Percentiles rank a stretch among this genome's conserved stretches.
Conservation (phyloP, 2,113 vertebrate genomes). For the Strigops habroptila region DNA sequence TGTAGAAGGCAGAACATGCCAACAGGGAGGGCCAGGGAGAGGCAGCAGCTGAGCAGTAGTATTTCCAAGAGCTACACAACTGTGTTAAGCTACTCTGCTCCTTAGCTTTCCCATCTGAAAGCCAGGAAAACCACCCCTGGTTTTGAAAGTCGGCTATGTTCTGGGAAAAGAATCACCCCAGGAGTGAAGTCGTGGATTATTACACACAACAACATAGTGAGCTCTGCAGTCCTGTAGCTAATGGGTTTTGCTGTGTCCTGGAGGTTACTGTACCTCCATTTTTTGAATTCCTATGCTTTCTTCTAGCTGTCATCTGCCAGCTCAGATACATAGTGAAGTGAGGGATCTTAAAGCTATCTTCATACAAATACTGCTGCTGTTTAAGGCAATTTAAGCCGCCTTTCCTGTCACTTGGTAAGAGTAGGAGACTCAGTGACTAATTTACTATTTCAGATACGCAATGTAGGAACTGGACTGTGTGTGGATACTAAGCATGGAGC, state of each 20-base stretch:
- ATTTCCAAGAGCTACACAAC: neutral
- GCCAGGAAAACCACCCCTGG: neutral
- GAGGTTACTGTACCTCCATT: neutral
- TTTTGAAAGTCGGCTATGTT: neutral
- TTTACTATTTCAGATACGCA: constrained; percentile 80
- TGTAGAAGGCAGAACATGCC: neutral
- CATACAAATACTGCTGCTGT: neutral
- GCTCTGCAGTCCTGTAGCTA: neutral
- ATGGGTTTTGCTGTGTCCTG: neutral
- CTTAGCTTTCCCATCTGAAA: neutral
- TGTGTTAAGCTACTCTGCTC: neutral
- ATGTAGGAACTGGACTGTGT: constrained; percentile 81
- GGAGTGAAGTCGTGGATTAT: neutral
- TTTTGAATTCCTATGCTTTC: neutral
- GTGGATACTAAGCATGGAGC: constrained; percentile 88
- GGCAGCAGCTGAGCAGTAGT: neutral
- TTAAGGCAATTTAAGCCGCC: neutral
- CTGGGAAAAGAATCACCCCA: neutral
- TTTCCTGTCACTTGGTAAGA: neutral
- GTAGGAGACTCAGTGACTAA: neutral
- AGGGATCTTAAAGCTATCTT: neutral
- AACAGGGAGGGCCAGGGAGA: neutral
- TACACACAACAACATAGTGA: neutral
- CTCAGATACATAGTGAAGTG: neutral
- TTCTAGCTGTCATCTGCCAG: neutral